Conservation (phyloP, 2,797 vertebrate genomes). For the Ibycter americanus region DNA sequence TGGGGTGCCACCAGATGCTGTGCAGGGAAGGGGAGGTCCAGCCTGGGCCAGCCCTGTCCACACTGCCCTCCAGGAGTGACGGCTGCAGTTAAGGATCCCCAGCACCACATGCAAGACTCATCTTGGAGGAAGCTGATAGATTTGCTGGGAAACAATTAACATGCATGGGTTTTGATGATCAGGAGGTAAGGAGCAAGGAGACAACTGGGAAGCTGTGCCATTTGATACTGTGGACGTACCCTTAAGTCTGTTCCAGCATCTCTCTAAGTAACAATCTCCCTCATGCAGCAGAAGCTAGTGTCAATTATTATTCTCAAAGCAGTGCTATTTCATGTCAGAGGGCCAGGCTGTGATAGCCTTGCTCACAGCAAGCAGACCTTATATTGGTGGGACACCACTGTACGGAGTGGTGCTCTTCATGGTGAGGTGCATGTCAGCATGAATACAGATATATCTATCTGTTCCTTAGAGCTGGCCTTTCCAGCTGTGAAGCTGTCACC, state of each 20-base stretch:
- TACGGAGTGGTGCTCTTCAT: background rate
- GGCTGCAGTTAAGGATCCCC: background rate
- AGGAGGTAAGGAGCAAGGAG: background rate
- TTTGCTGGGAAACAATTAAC: background rate
- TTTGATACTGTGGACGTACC: background rate
- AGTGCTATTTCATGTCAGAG: background rate
- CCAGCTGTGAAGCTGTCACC: background rate
- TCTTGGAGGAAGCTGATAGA: background rate
- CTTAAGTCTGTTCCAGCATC: background rate
- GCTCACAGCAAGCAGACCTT: background rate
- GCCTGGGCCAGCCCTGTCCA: rapidly evolving
- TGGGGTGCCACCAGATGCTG: background rate
- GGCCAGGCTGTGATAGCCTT: background rate
- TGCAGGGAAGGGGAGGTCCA: background rate
- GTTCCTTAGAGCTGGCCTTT: background rate
- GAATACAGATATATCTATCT: background rate
- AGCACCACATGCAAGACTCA: rapidly evolving
- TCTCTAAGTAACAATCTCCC: background rate
- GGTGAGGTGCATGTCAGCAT: background rate
- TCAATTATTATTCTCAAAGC: background rate
- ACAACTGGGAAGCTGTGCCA: background rate
- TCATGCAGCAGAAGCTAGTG: background rate
- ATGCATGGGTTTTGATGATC: background rate
- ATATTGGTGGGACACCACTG: background rate
- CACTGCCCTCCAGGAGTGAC: background rate